Evolutionary conservation across 2,888 invertebrate species (phyloP).

Genomic region (Lysandra coridon): DNA sequence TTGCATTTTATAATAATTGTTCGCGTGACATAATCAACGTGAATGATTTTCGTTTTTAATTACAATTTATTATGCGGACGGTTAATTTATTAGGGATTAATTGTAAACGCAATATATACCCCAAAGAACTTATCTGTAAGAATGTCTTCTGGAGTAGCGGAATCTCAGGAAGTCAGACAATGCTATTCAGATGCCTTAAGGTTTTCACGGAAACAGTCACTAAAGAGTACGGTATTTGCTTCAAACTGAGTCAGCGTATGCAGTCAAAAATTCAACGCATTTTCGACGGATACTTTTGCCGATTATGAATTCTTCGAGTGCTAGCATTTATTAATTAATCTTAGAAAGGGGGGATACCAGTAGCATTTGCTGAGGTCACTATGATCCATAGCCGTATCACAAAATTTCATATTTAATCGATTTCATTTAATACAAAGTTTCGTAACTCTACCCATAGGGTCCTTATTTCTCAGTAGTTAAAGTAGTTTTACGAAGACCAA

Average conservation of each 20-base stretch:
- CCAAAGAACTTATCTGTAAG: not conserved
- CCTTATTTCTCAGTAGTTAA: no score
- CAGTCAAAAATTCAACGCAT: not conserved
- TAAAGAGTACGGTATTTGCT: not conserved
- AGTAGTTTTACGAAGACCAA: no score
- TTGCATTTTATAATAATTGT: slow-evolving; percentile 6
- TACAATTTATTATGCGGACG: not conserved
- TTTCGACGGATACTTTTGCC: not conserved
- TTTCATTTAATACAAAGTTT: no score
- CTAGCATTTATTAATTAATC: not conserved
- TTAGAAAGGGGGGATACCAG: not conserved
- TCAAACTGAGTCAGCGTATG: not conserved
- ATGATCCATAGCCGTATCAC: not conserved
- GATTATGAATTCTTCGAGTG: slow-evolving; percentile 4
- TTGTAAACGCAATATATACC: no score
- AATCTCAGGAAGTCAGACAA: not conserved
- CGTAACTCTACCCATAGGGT: no score
- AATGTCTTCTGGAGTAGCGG: not conserved
- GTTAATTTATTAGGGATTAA: no score
- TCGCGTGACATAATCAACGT: not conserved
- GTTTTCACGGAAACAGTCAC: not conserved
- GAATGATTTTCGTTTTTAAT: not conserved
- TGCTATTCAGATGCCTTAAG: not conserved
- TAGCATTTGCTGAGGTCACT: not conserved
- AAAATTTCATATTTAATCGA: no score